A percentile compares a stretch with the other conserved stretches of the same genome.
These are phyloP conservation scores for Andrena chrysosceles DNA, from an alignment of 2,888 invertebrate species.

Conservation along the genomic window DNA sequence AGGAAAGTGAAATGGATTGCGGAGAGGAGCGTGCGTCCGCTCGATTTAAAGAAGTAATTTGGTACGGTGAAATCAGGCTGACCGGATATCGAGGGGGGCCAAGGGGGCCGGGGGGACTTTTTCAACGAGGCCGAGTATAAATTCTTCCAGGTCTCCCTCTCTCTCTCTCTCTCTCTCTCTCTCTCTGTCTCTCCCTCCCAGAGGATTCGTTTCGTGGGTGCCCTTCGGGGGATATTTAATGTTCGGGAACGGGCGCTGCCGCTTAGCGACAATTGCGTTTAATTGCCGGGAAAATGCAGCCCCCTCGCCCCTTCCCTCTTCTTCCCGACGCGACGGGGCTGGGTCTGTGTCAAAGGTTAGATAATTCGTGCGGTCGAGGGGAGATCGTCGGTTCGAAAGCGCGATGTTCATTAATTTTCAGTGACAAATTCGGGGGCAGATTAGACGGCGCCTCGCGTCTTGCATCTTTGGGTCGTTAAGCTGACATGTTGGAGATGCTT, in stretches of 20 bases:
- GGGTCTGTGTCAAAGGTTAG: conserved; percentile 29
- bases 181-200: neutral
- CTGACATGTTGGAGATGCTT: neutral
- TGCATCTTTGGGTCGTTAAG: too few relatives aligned
- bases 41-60: conserved; percentile 59
- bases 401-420: neutral
- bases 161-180: too few relatives aligned
- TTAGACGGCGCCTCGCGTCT: conserved; percentile 34
- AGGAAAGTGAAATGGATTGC: conserved; percentile 48
- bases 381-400: neutral
- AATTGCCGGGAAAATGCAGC: conserved; percentile 60
- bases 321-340: neutral
- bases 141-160: conserved; percentile 36
- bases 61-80: conserved; percentile 41
- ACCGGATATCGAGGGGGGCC: neutral
- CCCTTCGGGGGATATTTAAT: conserved; percentile 52
- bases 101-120: conserved; percentile 1
- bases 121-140: conserved; percentile 46
- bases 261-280: conserved; percentile 67
- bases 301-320: conserved; percentile 1
- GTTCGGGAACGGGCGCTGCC: conserved; percentile 47
- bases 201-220: conserved; percentile 24
- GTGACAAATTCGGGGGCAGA: conserved; percentile 58
- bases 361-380: conserved; percentile 1
- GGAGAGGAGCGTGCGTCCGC: conserved; percentile 37